Base-by-base conservation (phyloP, 2,113 vertebrate genomes). In the Danionella cerebrum region DNA sequence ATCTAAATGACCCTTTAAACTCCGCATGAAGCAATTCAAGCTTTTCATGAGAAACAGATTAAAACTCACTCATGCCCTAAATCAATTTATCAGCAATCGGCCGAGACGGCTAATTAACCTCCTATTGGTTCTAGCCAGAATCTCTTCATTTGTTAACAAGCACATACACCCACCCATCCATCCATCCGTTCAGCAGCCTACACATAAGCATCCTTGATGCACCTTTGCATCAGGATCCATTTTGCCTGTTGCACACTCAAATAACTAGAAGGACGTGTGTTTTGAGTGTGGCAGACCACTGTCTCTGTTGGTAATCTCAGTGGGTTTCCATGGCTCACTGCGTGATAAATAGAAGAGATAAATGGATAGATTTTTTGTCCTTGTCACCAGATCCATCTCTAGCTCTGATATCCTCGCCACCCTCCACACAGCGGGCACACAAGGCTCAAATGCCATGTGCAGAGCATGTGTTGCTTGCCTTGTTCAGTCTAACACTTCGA, bases 311-410 rank as follows among this genome's bases (percentile, higher is more conserved):
- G 31, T 52, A 52, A 62, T 63, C 51, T 57, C 65, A 47, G 48
- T 10, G 39, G 70, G 66, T 57, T 65, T 67, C 60, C 52, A 38
- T 62, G 67, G 50, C 57, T 69, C 62, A 45, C 42, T 66, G 54
- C 57, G 67, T 76, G 70, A 73, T 76, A 70, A 76, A 76, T 73
- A 53, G 62, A 57, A 73, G 67, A 50, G 25, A 62, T 70, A 73
- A 73, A 76, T 66, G 55, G 67, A 70, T 73, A 63, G 70, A 63
- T 66, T 73, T 72, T 70, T 70, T 69, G 65, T 69, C 59, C 74
- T 72, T 76, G 74, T 72, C 74, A 72, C 48, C 39, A 72, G 36
- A 76, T 76, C 53, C 52, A 55, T 71, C 41, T 71, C 50, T 36
- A 31, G 42, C 48, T 59, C 65, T 22, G 47, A 47, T 50, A 59